Evolutionary conservation across 2,113 vertebrate genomes (phyloP).

Genomic region (Seriola aureovittata): DNA sequence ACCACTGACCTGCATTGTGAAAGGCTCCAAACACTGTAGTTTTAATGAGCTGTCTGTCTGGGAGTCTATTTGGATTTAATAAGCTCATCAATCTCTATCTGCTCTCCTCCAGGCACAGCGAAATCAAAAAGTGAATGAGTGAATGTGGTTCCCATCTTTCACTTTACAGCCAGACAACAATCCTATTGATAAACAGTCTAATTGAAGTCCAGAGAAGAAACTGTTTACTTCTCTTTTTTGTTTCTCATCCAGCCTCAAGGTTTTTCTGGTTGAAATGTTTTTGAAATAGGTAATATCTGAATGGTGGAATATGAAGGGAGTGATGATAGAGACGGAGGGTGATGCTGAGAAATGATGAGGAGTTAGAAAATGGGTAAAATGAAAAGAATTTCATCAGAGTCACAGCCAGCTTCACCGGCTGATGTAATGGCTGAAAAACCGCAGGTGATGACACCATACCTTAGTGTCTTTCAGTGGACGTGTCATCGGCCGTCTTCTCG

Average conservation of each 20-base stretch:
- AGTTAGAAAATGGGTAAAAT: constrained; percentile 23
- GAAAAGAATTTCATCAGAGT: constrained; percentile 49
- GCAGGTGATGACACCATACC: constrained; percentile 40
- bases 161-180: constrained; percentile 43
- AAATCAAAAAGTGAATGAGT: constrained; percentile 53
- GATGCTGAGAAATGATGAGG: constrained; percentile 22
- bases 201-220: constrained; percentile 48
- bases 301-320: constrained; percentile 15
- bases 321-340: constrained; percentile 1
- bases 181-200: constrained; percentile 58
- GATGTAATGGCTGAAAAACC: constrained; percentile 58
- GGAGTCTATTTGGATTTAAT: constrained; percentile 77
- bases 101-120: constrained; percentile 58
- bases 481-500: constrained; percentile 25
- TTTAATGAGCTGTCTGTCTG: constrained; percentile 73
- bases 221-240: constrained; percentile 35
- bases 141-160: constrained; percentile 52
- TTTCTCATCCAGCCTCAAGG: constrained; percentile 14
- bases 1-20: constrained; percentile 59
- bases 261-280: constrained; percentile 39
- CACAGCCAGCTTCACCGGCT: constrained; percentile 18
- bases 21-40: constrained; percentile 49
- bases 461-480: constrained; percentile 20
- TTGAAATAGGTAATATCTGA: constrained; percentile 26
- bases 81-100: constrained; percentile 82